Percentiles rank a stretch among this genome's conserved stretches.
phyloP scores from a whole-genome alignment of 2,797 vertebrate species.

The Ataeniobius toweri region DNA sequence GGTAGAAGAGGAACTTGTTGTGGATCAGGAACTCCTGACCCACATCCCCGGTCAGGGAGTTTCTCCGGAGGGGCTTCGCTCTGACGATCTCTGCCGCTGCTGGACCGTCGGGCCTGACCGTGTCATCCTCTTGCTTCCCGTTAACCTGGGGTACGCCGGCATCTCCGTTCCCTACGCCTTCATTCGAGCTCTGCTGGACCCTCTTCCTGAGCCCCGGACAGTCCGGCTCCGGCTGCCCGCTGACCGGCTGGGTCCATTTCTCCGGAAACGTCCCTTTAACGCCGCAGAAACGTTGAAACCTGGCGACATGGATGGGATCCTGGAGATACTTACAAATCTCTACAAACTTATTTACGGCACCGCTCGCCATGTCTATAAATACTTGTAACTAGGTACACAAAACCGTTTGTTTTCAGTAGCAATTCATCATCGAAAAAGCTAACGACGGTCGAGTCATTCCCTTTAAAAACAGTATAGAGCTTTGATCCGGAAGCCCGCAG shows the following conservation, averaged over 20 bases:
- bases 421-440: slow-evolving; percentile 28
- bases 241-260: slow-evolving; percentile 29
- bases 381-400: background rate
- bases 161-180: slow-evolving; percentile 50
- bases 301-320: slow-evolving; percentile 88
- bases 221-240: slow-evolving; percentile 26
- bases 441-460: slow-evolving; percentile 23
- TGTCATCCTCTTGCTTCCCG: slow-evolving; percentile 41
- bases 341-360: slow-evolving; percentile 58
- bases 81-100: slow-evolving; percentile 12
- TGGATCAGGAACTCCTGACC: slow-evolving; percentile 89
- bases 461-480: background rate
- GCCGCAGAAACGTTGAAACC: slow-evolving; percentile 91
- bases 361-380: slow-evolving; percentile 66
- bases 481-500: background rate
- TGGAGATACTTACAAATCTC: slow-evolving; percentile 81
- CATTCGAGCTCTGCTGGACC: slow-evolving; percentile 16
- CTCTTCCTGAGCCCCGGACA: slow-evolving; percentile 56
- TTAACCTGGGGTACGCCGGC: slow-evolving; percentile 30
- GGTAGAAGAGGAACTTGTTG: slow-evolving; percentile 90
- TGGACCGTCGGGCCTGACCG: slow-evolving; percentile 8
- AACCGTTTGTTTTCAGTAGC: background rate
- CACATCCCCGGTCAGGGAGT: slow-evolving; percentile 91
- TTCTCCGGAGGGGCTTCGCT: slow-evolving; percentile 85
- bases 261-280: slow-evolving; percentile 81